These are phyloP conservation scores for Artibeus lituratus DNA, from an alignment of 2,797 vertebrate genomes.

Conservation along the genomic window DNA sequence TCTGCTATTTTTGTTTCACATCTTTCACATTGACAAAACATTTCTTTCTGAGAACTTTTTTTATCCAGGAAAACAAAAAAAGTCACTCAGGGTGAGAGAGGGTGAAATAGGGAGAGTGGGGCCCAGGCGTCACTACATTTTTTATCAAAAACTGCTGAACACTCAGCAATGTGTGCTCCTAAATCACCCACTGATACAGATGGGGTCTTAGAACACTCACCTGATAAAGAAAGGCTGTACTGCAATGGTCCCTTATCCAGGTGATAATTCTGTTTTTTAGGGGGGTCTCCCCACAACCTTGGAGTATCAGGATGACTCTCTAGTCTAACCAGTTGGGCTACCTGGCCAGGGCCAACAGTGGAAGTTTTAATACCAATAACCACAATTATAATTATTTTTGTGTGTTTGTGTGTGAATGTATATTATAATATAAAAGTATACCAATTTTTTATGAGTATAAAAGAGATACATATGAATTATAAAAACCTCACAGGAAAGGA, in stretches of 20 bases:
- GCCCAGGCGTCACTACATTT: not conserved
- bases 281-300: not conserved
- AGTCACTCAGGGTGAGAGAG: not conserved
- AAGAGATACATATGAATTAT: not conserved
- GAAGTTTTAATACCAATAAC: not conserved
- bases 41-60: not conserved
- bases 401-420: not conserved
- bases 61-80: not conserved
- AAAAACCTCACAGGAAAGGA: not conserved
- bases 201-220: not conserved
- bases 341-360: not conserved
- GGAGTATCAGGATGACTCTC: not conserved
- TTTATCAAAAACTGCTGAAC: not conserved
- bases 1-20: not conserved
- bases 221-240: not conserved
- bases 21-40: not conserved
- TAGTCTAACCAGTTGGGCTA: not conserved
- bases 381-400: not conserved
- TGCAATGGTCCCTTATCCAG: not conserved
- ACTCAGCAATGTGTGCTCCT: not conserved
- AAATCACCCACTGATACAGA: not conserved
- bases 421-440: not conserved
- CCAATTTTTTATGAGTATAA: not conserved
- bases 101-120: not conserved
- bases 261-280: not conserved